A percentile compares a stretch with the other conserved stretches of the same genome.
Evolutionary conservation across 2,797 vertebrate species (phyloP).

Genomic region (Falco cherrug): DNA sequence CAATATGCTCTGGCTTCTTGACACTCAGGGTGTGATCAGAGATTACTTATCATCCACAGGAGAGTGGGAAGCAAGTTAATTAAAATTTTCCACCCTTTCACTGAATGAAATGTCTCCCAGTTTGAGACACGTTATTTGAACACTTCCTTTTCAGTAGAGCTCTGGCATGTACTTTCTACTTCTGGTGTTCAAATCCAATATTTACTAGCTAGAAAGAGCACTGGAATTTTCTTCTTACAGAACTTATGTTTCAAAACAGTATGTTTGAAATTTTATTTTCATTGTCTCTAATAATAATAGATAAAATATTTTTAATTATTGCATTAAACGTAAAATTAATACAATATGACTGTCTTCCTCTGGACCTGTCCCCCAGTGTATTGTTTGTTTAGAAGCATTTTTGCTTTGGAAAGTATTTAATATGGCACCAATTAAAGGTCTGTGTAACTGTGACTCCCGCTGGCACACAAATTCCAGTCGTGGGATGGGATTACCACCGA

Average conservation of each 20-base stretch:
- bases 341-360: not conserved
- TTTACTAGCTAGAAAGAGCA: constrained; percentile 14
- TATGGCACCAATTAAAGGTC: constrained; percentile 16
- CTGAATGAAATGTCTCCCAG: constrained; percentile 63
- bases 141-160: constrained; percentile 34
- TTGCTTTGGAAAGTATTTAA: constrained; percentile 17
- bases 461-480: not conserved
- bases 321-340: not conserved
- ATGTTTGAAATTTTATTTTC: constrained; percentile 23
- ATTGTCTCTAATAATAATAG: not conserved
- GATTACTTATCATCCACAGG: constrained; percentile 70
- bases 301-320: constrained; percentile 4
- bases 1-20: constrained; percentile 61
- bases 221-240: not conserved
- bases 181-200: constrained; percentile 18
- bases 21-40: constrained; percentile 77
- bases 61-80: constrained; percentile 78
- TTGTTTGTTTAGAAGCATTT: constrained; percentile 25
- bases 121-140: constrained; percentile 52
- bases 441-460: constrained; percentile 3
- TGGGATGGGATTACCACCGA: not conserved
- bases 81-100: constrained; percentile 73
- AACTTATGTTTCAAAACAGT: not conserved
- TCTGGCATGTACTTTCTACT: constrained; percentile 15
- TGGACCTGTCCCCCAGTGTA: not conserved